phyloP scores from a whole-genome alignment of 2,888 invertebrate genomes.

The Choreutis nemorana region DNA sequence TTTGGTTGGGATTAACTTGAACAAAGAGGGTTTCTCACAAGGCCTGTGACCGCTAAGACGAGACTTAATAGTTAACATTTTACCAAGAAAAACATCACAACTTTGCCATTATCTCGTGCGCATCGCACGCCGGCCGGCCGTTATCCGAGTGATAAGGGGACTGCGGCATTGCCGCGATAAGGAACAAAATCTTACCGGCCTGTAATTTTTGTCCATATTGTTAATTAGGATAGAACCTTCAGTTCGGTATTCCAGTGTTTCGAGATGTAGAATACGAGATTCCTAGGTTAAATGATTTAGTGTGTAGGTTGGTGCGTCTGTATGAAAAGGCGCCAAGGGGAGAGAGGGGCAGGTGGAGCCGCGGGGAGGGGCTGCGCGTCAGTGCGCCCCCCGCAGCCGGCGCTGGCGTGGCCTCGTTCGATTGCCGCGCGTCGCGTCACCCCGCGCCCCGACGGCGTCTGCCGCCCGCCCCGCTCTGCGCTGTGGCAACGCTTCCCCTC shows the following conservation, averaged over 20 bases:
- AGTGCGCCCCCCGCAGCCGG: no score
- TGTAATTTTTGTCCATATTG: slow-evolving; percentile 57
- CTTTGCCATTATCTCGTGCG: slow-evolving; percentile 57
- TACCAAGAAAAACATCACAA: slow-evolving; percentile 61
- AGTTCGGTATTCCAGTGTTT: slow-evolving; percentile 55
- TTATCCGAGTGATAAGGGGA: slow-evolving; percentile 54
- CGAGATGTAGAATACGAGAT: slow-evolving; percentile 57
- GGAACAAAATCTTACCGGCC: slow-evolving; percentile 36
- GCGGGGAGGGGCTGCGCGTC: slow-evolving; percentile 23
- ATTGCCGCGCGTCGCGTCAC: slow-evolving; percentile 23
- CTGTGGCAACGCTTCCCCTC: slow-evolving; percentile 41
- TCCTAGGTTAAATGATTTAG: slow-evolving; percentile 61
- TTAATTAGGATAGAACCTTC: slow-evolving; percentile 49
- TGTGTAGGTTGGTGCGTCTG: slow-evolving; percentile 52
- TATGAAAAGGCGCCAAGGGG: slow-evolving; percentile 36
- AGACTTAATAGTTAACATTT: slow-evolving; percentile 17
- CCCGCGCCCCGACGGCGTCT: slow-evolving; percentile 22
- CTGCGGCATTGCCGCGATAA: slow-evolving; percentile 44
- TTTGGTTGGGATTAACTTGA: no score
- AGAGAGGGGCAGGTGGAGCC: slow-evolving; percentile 23
- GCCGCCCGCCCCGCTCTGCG: slow-evolving; percentile 35
- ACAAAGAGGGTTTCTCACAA: slow-evolving; percentile 14
- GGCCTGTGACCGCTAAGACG: slow-evolving; percentile 13
- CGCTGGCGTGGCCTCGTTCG: slow-evolving; percentile 17
- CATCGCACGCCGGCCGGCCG: slow-evolving; percentile 36